Evolutionary conservation across 2,797 vertebrate species (phyloP).

Genomic region (Harpia harpyja): DNA sequence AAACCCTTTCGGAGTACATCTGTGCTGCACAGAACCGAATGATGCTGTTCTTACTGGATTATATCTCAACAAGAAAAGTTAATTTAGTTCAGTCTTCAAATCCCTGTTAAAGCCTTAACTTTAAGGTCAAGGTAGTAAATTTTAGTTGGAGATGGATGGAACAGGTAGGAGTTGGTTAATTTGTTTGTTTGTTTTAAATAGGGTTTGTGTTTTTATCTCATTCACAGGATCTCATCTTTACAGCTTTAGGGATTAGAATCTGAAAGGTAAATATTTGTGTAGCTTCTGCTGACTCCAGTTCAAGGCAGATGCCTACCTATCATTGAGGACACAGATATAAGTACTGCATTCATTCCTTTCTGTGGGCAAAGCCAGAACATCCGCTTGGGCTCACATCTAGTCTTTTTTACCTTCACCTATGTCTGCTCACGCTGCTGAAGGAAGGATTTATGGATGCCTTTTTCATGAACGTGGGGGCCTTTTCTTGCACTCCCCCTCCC

Average conservation of each 20-base stretch:
- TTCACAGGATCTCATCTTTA: neutral
- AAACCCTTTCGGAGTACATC: neutral
- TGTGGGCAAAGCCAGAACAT: neutral
- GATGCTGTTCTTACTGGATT: neutral
- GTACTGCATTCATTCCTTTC: neutral
- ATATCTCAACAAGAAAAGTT: neutral
- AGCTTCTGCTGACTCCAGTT: neutral
- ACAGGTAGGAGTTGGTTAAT: neutral
- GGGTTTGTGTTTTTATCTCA: neutral
- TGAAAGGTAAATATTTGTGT: neutral
- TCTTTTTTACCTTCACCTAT: neutral
- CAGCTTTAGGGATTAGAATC: neutral
- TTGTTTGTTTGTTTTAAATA: neutral
- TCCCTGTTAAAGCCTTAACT: neutral
- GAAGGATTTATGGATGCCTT: neutral
- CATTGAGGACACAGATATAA: neutral
- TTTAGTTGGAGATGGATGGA: neutral
- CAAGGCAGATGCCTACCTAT: neutral
- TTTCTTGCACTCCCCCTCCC: neutral
- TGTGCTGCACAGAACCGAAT: neutral
- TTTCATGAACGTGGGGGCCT: neutral
- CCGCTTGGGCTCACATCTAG: fast-evolving
- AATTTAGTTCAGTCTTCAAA: neutral
- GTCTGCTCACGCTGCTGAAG: neutral
- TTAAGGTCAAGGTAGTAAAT: neutral